These are phyloP conservation scores for Pseudolaguvia tuberculata DNA, from an alignment of 2,113 vertebrate species.

Conservation along the genomic window DNA sequence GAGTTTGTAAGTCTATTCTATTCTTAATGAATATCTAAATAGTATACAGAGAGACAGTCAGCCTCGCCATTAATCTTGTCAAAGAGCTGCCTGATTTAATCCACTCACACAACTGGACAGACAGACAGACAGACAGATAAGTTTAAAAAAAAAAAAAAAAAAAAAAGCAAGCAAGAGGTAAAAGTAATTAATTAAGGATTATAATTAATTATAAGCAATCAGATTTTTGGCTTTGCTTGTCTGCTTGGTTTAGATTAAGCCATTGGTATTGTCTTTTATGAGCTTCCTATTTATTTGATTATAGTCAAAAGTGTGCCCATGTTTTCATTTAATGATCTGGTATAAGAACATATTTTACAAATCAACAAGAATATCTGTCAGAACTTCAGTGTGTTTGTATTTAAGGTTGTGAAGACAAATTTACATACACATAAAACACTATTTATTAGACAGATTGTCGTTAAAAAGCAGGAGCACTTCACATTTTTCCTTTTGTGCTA, in stretches of 20 bases:
- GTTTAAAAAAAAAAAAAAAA: no score
- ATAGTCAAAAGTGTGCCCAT: no score
- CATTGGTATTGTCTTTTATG: not conserved
- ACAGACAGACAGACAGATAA: slow-evolving; percentile 7
- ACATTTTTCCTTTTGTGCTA: no score
- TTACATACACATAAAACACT: not conserved
- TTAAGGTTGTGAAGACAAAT: not conserved
- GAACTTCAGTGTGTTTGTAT: not conserved
- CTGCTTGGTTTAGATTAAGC: not conserved
- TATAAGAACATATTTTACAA: not conserved
- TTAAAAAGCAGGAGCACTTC: not conserved
- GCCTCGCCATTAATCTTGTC: slow-evolving; percentile 40
- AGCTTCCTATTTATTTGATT: not conserved
- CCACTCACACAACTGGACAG: not conserved
- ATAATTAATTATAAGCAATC: slow-evolving; percentile 5
- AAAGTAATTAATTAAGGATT: slow-evolving; percentile 14
- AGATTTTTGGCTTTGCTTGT: slow-evolving; percentile 7
- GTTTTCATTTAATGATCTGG: not conserved
- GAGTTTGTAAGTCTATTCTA: no score
- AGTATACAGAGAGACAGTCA: not conserved
- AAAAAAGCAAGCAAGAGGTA: not conserved
- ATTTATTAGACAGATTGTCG: not conserved
- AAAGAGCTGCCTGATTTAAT: slow-evolving; percentile 46
- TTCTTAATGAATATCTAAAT: no score
- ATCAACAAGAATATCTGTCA: not conserved